These are phyloP conservation scores for Temnothorax longispinosus DNA, from an alignment of 1,140 invertebrate genomes.

Conservation along the genomic window DNA sequence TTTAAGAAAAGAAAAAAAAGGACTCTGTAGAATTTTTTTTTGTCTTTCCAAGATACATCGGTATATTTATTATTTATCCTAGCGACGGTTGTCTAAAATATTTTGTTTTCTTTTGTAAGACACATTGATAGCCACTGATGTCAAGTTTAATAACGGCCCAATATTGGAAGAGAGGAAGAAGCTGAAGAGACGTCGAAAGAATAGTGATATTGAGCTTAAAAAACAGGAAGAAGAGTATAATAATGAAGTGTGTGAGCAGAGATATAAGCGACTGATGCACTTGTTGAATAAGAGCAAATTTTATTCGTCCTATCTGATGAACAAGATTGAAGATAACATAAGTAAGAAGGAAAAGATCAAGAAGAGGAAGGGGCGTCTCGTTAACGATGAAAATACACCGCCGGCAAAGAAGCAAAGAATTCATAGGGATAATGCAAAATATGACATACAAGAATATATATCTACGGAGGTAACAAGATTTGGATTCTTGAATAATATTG, in stretches of 20 bases:
- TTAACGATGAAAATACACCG: slow-evolving; percentile 62
- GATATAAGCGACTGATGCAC: slow-evolving; percentile 81
- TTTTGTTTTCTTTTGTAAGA: not conserved
- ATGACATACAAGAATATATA: slow-evolving; percentile 64
- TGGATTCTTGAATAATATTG: not conserved
- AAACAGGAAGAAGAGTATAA: slow-evolving; percentile 69
- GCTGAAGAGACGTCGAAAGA: not conserved
- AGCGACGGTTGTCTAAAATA: not conserved
- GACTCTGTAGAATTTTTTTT: not conserved
- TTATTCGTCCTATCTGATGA: slow-evolving; percentile 80
- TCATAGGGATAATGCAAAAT: not conserved
- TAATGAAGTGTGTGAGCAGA: slow-evolving; percentile 72
- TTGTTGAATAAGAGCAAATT: slow-evolving; percentile 84
- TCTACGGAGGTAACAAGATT: slow-evolving; percentile 54
- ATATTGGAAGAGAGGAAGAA: not conserved
- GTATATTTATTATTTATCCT: not conserved
- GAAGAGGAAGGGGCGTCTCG: not conserved
- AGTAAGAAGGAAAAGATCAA: slow-evolving; percentile 7
- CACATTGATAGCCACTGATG: not conserved
- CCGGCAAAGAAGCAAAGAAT: slow-evolving; percentile 48
- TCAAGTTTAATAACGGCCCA: slow-evolving; percentile 12
- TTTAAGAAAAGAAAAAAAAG: too few relatives aligned
- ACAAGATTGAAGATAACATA: slow-evolving; percentile 77
- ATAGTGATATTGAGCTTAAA: slow-evolving; percentile 9
- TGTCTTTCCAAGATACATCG: not conserved